These are phyloP conservation scores for Glaucomys volans DNA, from an alignment of 2,113 vertebrate genomes.

Conservation along the genomic window DNA sequence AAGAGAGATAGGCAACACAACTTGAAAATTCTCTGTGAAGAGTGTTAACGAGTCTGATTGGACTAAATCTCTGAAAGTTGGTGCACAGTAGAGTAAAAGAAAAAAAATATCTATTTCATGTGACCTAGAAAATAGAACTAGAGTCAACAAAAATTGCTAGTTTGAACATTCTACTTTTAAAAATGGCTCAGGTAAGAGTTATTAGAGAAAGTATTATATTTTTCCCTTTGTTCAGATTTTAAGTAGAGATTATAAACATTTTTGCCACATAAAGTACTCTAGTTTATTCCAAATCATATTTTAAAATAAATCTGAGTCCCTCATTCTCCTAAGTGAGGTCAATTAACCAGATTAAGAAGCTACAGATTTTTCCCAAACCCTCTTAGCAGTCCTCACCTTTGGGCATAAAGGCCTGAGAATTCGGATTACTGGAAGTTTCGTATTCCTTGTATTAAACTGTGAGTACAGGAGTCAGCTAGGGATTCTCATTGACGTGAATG, in stretches of 20 bases:
- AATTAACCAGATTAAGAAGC: background rate
- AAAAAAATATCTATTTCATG: background rate
- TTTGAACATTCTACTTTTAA: background rate
- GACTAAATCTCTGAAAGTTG: background rate
- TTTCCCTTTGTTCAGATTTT: background rate
- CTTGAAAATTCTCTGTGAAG: background rate
- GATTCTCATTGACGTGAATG: background rate
- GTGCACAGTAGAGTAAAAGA: background rate
- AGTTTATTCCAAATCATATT: background rate
- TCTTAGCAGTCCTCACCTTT: background rate
- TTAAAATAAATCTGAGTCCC: background rate
- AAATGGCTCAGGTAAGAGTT: background rate
- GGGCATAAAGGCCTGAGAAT: background rate
- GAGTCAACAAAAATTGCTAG: background rate
- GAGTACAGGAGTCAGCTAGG: background rate
- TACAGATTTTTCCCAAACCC: background rate
- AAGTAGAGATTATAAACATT: background rate
- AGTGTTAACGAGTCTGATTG: background rate
- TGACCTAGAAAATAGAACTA: background rate
- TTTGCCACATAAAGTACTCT: background rate
- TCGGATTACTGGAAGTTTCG: background rate
- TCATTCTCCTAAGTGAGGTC: background rate
- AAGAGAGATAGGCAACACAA: background rate
- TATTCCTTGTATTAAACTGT: background rate
- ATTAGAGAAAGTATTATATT: background rate